Evolutionary conservation across 2,113 vertebrate genomes (phyloP).

Genomic region (Silurus asotus): DNA sequence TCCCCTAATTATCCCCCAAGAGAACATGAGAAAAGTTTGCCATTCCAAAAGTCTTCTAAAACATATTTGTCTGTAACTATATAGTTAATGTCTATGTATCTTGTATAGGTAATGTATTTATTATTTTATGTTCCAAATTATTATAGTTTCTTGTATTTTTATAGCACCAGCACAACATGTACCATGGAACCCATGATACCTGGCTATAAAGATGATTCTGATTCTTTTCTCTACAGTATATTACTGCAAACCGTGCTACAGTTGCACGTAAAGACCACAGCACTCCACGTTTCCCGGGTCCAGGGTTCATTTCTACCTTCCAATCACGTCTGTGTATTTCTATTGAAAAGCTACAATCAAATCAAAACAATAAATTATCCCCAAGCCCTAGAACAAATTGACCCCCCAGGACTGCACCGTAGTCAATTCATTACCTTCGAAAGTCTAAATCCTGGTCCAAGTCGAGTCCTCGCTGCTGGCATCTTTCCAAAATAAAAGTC

Average conservation of each 20-base stretch:
- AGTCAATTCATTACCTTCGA: neutral
- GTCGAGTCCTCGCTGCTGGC: neutral
- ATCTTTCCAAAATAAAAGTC: neutral
- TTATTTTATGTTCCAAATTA: too few relatives aligned
- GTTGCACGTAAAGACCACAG: neutral
- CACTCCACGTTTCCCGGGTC: neutral
- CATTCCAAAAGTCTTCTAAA: neutral
- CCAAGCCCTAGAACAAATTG: neutral
- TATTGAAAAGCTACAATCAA: neutral
- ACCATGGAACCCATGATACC: too few relatives aligned
- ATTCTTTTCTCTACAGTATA: neutral
- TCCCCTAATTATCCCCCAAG: neutral
- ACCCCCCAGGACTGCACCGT: neutral
- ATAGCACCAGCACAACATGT: too few relatives aligned
- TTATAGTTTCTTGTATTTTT: too few relatives aligned
- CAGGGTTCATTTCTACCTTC: neutral
- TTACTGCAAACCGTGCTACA: neutral
- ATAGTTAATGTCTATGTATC: too few relatives aligned
- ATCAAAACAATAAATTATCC: neutral
- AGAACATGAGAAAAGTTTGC: neutral
- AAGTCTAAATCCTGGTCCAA: neutral
- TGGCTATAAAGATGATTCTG: too few relatives aligned
- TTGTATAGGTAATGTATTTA: too few relatives aligned
- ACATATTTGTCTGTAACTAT: neutral
- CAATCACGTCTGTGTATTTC: neutral